A percentile compares a stretch with the other conserved stretches of the same genome.
phyloP scores from a whole-genome alignment of 2,888 invertebrate genomes.

The Athetis lepigone region DNA sequence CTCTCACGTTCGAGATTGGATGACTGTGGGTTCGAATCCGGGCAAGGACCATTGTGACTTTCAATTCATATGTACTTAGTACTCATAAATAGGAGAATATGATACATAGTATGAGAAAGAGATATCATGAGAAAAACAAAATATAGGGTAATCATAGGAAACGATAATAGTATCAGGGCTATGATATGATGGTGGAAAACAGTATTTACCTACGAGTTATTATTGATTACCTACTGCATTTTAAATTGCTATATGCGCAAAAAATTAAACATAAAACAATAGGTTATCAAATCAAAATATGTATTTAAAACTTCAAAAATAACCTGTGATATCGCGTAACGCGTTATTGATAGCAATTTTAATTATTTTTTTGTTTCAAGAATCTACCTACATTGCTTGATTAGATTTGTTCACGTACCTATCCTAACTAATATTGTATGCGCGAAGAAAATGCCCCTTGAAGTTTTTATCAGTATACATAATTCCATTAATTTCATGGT shows the following conservation, averaged over 20 bases:
- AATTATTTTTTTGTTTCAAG: constrained; percentile 48
- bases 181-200: no score
- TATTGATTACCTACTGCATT: constrained; percentile 2
- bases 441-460: constrained; percentile 1
- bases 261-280: constrained; percentile 11
- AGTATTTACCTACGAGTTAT: neutral
- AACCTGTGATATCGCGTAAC: constrained; percentile 32
- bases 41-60: no score
- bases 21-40: no score
- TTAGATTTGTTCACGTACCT: constrained; percentile 32
- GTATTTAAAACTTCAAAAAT: constrained; percentile 32
- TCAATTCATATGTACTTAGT: no score
- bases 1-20: no score
- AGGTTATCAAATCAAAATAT: neutral
- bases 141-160: no score
- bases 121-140: no score
- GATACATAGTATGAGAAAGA: no score
- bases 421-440: neutral
- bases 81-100: no score
- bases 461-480: neutral
- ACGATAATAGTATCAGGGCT: no score
- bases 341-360: constrained; percentile 48
- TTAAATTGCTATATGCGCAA: neutral
- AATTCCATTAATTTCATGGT: neutral
- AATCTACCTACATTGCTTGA: constrained; percentile 19